A percentile compares a stretch with the other conserved stretches of the same genome.
These are phyloP conservation scores for Rhopalosiphum padi DNA, from an alignment of 1,140 invertebrate genomes.

Conservation along the genomic window DNA sequence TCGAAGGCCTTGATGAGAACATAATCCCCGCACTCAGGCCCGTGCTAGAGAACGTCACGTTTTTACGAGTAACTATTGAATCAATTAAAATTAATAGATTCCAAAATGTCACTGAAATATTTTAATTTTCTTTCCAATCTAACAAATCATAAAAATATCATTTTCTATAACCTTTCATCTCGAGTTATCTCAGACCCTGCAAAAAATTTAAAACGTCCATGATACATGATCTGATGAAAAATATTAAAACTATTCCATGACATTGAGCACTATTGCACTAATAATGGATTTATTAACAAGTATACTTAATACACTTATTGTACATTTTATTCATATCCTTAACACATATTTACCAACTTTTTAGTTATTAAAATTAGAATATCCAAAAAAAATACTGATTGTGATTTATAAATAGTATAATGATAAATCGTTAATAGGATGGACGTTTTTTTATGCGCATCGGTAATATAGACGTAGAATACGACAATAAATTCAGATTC, in stretches of 20 bases:
- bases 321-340: background rate
- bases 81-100: background rate
- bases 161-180: background rate
- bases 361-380: background rate
- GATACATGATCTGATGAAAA: background rate
- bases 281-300: background rate
- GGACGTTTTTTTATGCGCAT: conserved; percentile 82
- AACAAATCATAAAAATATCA: background rate
- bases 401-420: background rate
- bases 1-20: conserved; percentile 81
- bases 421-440: conserved; percentile 60
- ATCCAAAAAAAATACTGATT: background rate
- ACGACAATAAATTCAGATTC: conserved; percentile 83
- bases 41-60: conserved; percentile 78
- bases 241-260: background rate
- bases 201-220: background rate
- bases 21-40: conserved; percentile 85
- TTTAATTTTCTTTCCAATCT: background rate
- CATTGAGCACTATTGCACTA: background rate
- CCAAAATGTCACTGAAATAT: background rate
- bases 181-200: background rate
- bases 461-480: conserved; percentile 82
- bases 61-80: conserved; percentile 68
- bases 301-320: background rate
- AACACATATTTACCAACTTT: background rate